Evolutionary conservation across 2,888 invertebrate genomes (phyloP).

Genomic region (Salticus scenicus): DNA sequence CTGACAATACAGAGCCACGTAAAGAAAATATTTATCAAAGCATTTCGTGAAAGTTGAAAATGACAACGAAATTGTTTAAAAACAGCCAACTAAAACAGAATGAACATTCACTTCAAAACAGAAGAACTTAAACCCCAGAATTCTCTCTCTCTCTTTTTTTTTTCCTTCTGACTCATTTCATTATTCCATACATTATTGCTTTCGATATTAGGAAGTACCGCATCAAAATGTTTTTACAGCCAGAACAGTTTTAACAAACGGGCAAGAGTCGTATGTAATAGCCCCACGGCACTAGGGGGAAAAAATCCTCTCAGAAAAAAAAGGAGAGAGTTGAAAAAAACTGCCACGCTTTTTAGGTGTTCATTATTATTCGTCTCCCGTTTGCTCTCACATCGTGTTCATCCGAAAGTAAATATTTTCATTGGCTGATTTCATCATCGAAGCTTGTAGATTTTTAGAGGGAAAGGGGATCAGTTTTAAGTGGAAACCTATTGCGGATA

Average conservation of each 20-base stretch:
- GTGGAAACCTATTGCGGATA: constrained; percentile 23
- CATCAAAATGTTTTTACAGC: constrained; percentile 58
- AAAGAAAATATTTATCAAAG: neutral
- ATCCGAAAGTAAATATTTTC: constrained; percentile 66
- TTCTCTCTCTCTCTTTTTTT: neutral
- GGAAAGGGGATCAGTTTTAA: constrained; percentile 20
- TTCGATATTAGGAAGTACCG: constrained; percentile 56
- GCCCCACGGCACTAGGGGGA: constrained; percentile 32
- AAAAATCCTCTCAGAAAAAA: constrained; percentile 28
- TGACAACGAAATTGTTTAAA: neutral
- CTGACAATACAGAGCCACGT: neutral
- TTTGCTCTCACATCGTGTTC: constrained; percentile 45
- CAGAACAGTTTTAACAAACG: constrained; percentile 29
- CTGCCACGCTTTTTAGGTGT: constrained; percentile 30
- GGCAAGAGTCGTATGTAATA: constrained; percentile 46
- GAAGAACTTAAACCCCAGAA: neutral
- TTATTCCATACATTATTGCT: neutral
- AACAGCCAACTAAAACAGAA: neutral
- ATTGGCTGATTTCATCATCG: constrained; percentile 61
- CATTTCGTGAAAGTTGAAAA: neutral
- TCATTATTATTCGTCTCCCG: constrained; percentile 62
- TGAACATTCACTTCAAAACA: neutral
- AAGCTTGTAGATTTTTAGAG: constrained; percentile 40
- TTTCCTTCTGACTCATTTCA: constrained; percentile 29
- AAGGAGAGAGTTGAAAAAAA: constrained; percentile 38